phyloP scores from a whole-genome alignment of 2,113 vertebrate species.

The Psittacula cyanocephala region DNA sequence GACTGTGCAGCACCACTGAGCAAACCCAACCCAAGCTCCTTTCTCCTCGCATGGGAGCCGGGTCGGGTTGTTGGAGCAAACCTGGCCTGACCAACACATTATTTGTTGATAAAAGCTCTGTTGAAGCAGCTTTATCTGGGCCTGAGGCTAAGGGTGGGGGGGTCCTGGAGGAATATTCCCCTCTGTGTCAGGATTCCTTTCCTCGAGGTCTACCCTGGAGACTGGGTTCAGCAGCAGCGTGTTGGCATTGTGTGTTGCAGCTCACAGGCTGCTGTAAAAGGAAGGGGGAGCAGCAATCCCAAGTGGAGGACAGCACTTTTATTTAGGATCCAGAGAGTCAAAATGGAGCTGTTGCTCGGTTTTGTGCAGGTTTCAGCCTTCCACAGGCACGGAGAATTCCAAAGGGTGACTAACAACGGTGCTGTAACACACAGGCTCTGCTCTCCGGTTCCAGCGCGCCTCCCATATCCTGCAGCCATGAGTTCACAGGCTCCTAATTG shows the following conservation, averaged over 20 bases:
- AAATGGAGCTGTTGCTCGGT: background rate
- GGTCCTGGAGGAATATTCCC: background rate
- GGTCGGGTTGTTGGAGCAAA: background rate
- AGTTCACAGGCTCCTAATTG: constrained; percentile 60
- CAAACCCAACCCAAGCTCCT: background rate
- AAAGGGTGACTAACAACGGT: background rate
- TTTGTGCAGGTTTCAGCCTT: background rate
- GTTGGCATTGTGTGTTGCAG: background rate
- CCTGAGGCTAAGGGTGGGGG: background rate
- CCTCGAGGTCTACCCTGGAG: background rate
- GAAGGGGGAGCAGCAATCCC: background rate
- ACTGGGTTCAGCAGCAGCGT: background rate
- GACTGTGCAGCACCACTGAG: accelerated
- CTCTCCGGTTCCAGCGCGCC: background rate
- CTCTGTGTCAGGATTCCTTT: background rate
- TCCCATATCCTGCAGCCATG: constrained; percentile 54
- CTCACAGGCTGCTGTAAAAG: background rate
- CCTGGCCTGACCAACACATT: background rate
- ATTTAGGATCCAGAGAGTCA: background rate
- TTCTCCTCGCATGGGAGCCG: background rate
- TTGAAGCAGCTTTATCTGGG: background rate
- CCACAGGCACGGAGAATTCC: background rate
- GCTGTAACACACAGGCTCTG: background rate
- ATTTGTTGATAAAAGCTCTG: background rate
- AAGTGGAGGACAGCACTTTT: background rate